Conservation (phyloP, 2,113 vertebrate species). For the Talpa occidentalis region DNA sequence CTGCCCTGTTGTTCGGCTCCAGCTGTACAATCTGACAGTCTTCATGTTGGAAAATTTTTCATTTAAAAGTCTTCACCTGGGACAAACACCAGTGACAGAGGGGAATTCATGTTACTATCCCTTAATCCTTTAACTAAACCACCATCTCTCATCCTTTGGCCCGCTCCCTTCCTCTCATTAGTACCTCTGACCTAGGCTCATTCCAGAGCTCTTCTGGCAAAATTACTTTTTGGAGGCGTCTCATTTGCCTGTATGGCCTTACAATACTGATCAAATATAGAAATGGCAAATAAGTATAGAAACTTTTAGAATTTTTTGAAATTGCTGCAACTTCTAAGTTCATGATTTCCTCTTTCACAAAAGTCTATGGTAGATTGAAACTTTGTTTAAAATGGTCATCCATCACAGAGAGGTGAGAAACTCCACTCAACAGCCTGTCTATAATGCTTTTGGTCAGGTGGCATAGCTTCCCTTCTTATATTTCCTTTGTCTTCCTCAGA, state of each 20-base stretch:
- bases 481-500: constrained; percentile 66
- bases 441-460: constrained; percentile 69
- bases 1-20: not conserved
- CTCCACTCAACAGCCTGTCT: constrained; percentile 48
- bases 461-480: constrained; percentile 38
- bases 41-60: constrained; percentile 17
- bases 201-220: not conserved
- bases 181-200: not conserved
- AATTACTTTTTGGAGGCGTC: not conserved
- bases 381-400: not conserved
- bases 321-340: constrained; percentile 7
- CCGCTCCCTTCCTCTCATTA: not conserved
- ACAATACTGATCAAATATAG: not conserved
- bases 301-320: constrained; percentile 31
- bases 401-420: constrained; percentile 51
- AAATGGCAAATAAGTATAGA: not conserved
- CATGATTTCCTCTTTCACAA: constrained; percentile 60
- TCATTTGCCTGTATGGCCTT: not conserved
- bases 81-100: not conserved
- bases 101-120: not conserved
- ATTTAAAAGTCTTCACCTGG: constrained; percentile 14
- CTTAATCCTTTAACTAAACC: constrained; percentile 28
- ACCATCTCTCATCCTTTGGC: not conserved
- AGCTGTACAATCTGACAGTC: not conserved
- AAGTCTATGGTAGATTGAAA: not conserved